Percentiles rank a stretch among this genome's conserved stretches.
Evolutionary conservation across 2,113 vertebrate genomes (phyloP).

Genomic region (Microtus richardsoni): DNA sequence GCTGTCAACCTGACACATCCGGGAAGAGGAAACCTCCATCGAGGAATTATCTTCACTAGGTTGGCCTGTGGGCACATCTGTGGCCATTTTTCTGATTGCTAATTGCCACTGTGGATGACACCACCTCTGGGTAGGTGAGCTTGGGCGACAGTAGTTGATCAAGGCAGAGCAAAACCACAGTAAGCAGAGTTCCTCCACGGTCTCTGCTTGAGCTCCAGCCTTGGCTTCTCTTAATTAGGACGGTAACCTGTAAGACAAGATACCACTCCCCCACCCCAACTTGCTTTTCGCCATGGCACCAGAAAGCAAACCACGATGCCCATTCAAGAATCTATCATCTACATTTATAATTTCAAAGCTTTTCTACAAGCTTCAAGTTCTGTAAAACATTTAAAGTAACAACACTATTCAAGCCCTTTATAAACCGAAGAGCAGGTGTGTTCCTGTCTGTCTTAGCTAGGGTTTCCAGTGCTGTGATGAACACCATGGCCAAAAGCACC

Average conservation of each 20-base stretch:
- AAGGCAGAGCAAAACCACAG: not conserved
- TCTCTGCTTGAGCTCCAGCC: not conserved
- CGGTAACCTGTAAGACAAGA: not conserved
- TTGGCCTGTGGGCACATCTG: not conserved
- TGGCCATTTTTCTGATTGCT: not conserved
- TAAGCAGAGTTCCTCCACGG: not conserved
- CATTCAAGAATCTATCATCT: not conserved
- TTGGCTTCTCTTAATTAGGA: not conserved
- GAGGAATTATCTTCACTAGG: not conserved
- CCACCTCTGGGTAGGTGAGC: not conserved
- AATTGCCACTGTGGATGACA: not conserved
- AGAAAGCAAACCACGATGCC: not conserved
- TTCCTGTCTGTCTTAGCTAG: not conserved
- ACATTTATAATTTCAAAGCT: constrained; percentile 33
- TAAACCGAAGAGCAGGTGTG: constrained; percentile 6
- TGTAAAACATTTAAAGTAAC: not conserved
- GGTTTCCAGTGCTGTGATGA: not conserved
- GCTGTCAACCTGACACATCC: not conserved
- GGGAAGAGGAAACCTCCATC: not conserved
- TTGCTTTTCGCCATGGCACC: not conserved
- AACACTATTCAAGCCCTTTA: not conserved
- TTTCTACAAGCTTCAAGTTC: not conserved
- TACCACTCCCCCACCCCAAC: not conserved
- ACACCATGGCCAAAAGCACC: not conserved
- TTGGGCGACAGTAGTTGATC: not conserved